phyloP scores from a whole-genome alignment of 1,140 invertebrate species.

The Acromyrmex echinatior region DNA sequence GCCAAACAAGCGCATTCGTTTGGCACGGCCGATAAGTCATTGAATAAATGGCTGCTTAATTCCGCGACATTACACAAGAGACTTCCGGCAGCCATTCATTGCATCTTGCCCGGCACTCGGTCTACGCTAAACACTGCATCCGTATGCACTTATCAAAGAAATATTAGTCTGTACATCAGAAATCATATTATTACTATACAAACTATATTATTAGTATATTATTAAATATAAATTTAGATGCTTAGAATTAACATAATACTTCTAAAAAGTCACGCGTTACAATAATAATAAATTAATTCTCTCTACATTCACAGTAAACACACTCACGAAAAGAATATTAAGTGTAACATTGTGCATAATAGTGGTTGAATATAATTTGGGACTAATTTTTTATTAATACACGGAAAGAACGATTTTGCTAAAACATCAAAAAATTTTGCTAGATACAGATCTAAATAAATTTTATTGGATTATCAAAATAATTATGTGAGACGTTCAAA shows the following conservation, averaged over 20 bases:
- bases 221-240: not conserved
- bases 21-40: slow-evolving; percentile 15
- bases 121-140: slow-evolving; percentile 15
- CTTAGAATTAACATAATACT: not conserved
- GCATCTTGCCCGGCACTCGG: not conserved
- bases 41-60: slow-evolving; percentile 45
- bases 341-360: too few species aligned
- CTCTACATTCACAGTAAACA: too few species aligned
- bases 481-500: too few species aligned
- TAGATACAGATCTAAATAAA: too few species aligned
- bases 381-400: too few species aligned
- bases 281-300: slow-evolving; percentile 24
- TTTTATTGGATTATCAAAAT: too few species aligned
- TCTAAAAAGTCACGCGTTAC: not conserved
- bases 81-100: slow-evolving; percentile 43
- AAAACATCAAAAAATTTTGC: too few species aligned
- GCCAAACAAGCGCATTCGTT: not conserved
- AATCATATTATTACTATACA: not conserved
- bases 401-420: too few species aligned
- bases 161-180: not conserved
- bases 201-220: not conserved
- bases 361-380: too few species aligned
- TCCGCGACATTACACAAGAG: not conserved
- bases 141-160: not conserved
- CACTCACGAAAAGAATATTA: too few species aligned